Evolutionary conservation across 2,797 vertebrate species (phyloP), one percentile per base, ranked within the genome.

Genomic region (Liasis olivaceus): DNA sequence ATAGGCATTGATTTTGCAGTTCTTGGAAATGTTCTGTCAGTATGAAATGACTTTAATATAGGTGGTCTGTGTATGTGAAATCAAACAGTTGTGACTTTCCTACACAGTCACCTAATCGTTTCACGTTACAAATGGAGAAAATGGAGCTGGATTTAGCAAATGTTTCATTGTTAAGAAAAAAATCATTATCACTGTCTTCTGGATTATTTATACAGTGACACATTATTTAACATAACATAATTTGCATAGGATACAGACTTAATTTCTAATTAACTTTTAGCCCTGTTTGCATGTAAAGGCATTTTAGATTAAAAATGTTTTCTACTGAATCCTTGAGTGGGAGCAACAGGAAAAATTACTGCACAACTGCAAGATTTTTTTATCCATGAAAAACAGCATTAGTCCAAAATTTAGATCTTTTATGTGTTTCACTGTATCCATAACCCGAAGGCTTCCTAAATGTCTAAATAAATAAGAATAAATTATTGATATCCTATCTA

Each of bases 211-310:
- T 95, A 95, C 22, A 96, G 91, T 90, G 96, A 95, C 89, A 95
- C 89, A 96, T 94, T 90, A 93, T 91, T 96, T 95, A 96, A 94
- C 88, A 96, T 91, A 96, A 96, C 36, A 95, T 96, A 95, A 95
- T 97, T 95, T 96, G 95, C 77, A 92, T 54, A 95, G 93, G 94
- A 94, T 90, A 94, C 93, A 95, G 89, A 95, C 93, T 90, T 96
- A 97, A 96, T 96, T 97, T 97, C 93, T 96, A 96, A 96, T 96
- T 97, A 96, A 97, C 69, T 95, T 96, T 96, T 93, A 96, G 62
- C 63, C 95, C 90, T 95, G 58, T 87, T 95, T 86, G 36, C 87
- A 96, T 96, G 24, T 91, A 90, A 95, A 95, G 62, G 90, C 96
- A 42, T 54, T 96, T 90, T 93, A 95, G 87, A 96, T 97, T 94